A percentile compares a stretch with the other conserved stretches of the same genome.
Conservation (phyloP, 1,140 invertebrate genomes). For the Drosophila mojavensis region DNA sequence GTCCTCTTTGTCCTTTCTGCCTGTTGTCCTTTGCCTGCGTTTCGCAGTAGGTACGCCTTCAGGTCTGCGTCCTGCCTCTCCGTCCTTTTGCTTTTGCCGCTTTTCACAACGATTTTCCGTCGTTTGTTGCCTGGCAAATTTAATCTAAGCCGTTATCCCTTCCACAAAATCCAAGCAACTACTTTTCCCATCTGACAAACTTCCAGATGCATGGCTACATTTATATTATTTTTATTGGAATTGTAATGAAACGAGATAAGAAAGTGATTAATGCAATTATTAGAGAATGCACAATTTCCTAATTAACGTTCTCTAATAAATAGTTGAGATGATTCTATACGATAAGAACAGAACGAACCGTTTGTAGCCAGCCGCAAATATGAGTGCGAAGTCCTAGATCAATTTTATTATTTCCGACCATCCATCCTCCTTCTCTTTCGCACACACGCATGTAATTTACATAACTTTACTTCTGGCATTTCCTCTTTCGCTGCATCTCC, state of each 20-base stretch:
- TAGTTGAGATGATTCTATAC: background rate
- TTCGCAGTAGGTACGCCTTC: constrained; percentile 36
- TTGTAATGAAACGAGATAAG: background rate
- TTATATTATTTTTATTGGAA: too few species aligned
- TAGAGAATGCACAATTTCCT: background rate
- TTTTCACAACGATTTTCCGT: constrained; percentile 20
- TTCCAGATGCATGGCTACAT: background rate
- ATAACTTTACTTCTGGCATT: constrained; percentile 80
- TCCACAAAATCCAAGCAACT: constrained; percentile 37
- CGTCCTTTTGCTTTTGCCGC: constrained; percentile 3
- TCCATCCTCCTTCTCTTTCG: constrained; percentile 33
- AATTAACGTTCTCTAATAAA: constrained; percentile 4
- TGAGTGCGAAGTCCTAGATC: constrained; percentile 27
- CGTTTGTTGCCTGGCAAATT: constrained; percentile 43
- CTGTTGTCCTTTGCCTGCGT: constrained; percentile 48
- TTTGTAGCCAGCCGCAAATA: background rate
- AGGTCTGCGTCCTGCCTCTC: background rate
- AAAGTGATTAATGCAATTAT: background rate
- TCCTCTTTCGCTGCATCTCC: constrained; percentile 47
- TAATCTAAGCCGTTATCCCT: constrained; percentile 43
- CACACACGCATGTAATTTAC: constrained; percentile 59
- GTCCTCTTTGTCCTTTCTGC: constrained; percentile 39
- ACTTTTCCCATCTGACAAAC: constrained; percentile 12
- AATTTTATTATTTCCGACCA: constrained; percentile 76
- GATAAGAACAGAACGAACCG: background rate